Base-by-base conservation (phyloP, 2,888 invertebrate species). In the Troglohyphantes excavatus region DNA sequence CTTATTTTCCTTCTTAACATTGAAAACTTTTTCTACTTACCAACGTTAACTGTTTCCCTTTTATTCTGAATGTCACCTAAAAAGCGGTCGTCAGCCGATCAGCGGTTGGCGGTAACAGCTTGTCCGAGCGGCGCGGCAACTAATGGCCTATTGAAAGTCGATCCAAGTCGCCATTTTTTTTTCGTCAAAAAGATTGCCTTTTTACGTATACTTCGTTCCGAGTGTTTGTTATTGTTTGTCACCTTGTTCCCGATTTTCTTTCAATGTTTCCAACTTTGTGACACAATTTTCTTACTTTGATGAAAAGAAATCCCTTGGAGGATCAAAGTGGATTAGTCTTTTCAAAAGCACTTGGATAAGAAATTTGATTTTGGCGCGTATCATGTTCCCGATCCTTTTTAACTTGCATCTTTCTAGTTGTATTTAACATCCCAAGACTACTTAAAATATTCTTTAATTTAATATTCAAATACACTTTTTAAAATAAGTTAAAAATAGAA, bases 121-220 rank as follows among this genome's bases (percentile, higher is more conserved):
- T 86, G 85, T 78, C 70, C 53, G 13, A 63, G 39, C 68, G 78
- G 59, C 85, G 76, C 65, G 33, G 59, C 85, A 76, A 78, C 85
- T 86, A 86, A 86, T 86, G 85, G 85, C 85, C 76, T 86, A 86
- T 86, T 86, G 85, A 86, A 86, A 70, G 85, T 86, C 85, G 85
- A 86, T 86, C 78, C 78, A 21, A 61, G 23, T 53, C 70, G 46
- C 46, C n/a, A 59, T 43, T 85, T 76, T 76, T 85, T 85, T 75
- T 67, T 61, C 23, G 26, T 43, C 33, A 33, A 13, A n/a, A 33
- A 65, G 65, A 65, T 78, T 63, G 39, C 65, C 39, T 78, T 78
- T 63, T 78, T 76, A 33, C 68, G 29, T 68, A 68, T 61, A 29
- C 26, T 23, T 21, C 61, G n/a, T 61, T 73, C 17, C 39, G 33